Evolutionary conservation across 2,888 invertebrate species (phyloP), one percentile per base, ranked within the genome.

Genomic region (Vesta saturnalis): DNA sequence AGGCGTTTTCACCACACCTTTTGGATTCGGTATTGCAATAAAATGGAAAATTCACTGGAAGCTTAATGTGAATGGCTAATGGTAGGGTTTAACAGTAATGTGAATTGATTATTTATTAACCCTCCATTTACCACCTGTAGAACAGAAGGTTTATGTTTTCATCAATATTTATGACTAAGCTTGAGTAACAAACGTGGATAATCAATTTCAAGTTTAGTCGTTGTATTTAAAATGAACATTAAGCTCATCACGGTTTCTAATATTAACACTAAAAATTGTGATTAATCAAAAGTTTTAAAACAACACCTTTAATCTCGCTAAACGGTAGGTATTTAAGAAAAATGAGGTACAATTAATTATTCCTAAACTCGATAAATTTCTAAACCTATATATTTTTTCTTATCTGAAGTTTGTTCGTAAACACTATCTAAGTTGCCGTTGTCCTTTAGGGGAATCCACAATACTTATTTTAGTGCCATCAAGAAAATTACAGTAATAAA

Each of bases 81-180:
- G 64, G 64, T 64, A 64, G 64, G 64, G 57, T 64, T 64, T 64
- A 64, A 49, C 64, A 56, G 64, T 64, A 64, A 64, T 64, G 64
- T 64, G 64, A 64, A 64, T 64, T 64, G 64, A 64, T 64, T 64
- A 64, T 64, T 64, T 64, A 64, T 64, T 65, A 65, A 55, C 59
- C 60, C 65, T 60, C 59, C 59, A 64, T 64, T 64, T 64, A 59
- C 66, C 66, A 66, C 66, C 66, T 66, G 66, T 66, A 56, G 66
- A 60, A 66, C 66, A 56, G 22, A 14, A 60, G 66, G 60, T 66
- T 60, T 60, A 66, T 66, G 66, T 66, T 66, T 66, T 66, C 66
- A 66, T 66, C 66, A 66, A 66, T 66, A 66, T 66, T 66, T 66
- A 66, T 66, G 66, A 66, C 60, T 66, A 66, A 65, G 66, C 66